Evolutionary conservation across 2,797 vertebrate genomes (phyloP).

Genomic region (Vipera ursinii): DNA sequence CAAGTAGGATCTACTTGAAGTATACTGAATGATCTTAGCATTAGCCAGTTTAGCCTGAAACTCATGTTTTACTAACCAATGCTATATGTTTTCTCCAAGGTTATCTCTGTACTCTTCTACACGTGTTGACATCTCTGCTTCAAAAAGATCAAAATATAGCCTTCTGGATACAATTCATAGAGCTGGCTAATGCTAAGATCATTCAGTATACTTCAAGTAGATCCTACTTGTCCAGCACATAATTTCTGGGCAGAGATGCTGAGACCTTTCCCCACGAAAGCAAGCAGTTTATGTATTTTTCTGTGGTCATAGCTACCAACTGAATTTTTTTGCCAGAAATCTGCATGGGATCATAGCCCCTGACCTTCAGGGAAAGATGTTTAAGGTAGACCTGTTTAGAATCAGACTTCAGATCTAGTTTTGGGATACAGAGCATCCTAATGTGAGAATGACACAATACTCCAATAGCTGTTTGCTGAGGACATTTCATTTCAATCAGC

Average conservation of each 20-base stretch:
- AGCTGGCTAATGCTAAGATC: neutral
- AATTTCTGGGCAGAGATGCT: neutral
- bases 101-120: neutral
- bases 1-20: neutral
- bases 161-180: neutral
- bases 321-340: neutral
- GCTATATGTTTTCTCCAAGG: neutral
- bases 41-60: neutral
- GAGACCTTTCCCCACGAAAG: neutral
- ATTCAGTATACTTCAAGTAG: neutral
- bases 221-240: neutral
- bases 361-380: neutral
- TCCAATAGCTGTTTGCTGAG: neutral
- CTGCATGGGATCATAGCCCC: neutral
- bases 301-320: neutral
- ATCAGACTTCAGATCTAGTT: neutral
- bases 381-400: neutral
- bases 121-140: neutral
- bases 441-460: neutral
- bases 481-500: neutral
- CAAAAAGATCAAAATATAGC: neutral
- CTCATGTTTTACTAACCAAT: neutral
- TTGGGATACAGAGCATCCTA: neutral
- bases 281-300: neutral
- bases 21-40: neutral